phyloP scores from a whole-genome alignment of 2,113 vertebrate species.

The Phrynosoma blainvillii region DNA sequence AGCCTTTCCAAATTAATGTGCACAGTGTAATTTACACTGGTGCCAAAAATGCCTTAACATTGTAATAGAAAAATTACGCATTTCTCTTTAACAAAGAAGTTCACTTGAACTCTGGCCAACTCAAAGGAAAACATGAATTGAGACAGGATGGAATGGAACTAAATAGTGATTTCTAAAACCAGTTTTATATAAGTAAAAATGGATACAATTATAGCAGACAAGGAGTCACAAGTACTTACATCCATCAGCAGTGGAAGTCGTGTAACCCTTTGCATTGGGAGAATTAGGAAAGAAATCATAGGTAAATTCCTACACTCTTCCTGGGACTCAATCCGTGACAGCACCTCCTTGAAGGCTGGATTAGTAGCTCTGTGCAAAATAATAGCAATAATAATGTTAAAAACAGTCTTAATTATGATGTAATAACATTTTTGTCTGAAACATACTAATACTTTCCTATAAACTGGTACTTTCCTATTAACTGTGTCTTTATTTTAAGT shows the following conservation, averaged over 20 bases:
- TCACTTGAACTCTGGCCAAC: background rate
- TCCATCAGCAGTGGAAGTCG: constrained; percentile 96
- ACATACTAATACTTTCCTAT: background rate
- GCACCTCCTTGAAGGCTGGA: constrained; percentile 86
- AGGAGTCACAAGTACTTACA: constrained; percentile 77
- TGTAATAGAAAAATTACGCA: background rate
- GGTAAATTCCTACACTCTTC: constrained; percentile 93
- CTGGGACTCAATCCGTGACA: constrained; percentile 88
- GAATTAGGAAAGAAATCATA: constrained; percentile 98
- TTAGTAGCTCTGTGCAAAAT: constrained; percentile 80
- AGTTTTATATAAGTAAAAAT: background rate
- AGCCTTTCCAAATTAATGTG: background rate
- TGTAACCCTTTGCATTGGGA: constrained; percentile 98
- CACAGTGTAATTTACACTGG: background rate
- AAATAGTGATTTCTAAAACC: background rate
- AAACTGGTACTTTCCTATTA: background rate
- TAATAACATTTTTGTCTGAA: background rate
- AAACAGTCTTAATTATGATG: background rate
- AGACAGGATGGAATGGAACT: background rate
- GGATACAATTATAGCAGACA: background rate
- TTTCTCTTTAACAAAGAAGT: rapidly evolving
- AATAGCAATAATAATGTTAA: background rate
- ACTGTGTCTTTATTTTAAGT: background rate
- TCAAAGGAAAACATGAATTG: background rate
- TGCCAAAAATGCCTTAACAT: background rate